Evolutionary conservation across 2,113 vertebrate species (phyloP), one percentile per base, ranked within the genome.

Genomic region (Ciconia maguari): DNA sequence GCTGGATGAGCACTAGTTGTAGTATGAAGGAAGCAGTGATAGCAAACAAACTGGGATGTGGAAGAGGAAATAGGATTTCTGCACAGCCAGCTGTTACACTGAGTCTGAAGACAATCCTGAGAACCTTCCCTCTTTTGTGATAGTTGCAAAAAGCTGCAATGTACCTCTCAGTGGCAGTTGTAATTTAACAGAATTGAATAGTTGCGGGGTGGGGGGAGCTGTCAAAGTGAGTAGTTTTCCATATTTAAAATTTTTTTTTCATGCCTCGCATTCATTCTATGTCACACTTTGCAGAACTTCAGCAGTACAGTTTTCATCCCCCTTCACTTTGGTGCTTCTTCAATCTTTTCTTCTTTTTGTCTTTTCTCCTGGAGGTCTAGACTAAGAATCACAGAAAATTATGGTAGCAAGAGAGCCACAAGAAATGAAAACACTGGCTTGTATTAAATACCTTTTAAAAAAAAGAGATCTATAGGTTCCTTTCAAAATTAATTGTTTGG

Each of bases 201-300:
- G 30, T 44, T 70, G 9, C 1, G 17, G 9, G 18, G 44, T 0
- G 2, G 11, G 18, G 15, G 16, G 5, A 14, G 9, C 9, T 74
- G 20, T 54, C 17, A 20, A 70, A 65, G 9, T 20, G 19, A 66
- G 9, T 49, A 66, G 9, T 49, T 90, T 84, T 76, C 20, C 8
- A 6, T 58, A 38, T 44, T 25, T 75, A 82, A 32, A 69, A 17
- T 15, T 20, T 36, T 74, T 48, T 20, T 19, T 19, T 16, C 29
- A 27, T 64, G 18, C 2, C 10, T 81, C 6, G 0, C 22, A 54
- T 48, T 54, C 9, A 30, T 80, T 83, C 29, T 64, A 2, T 21
- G 11, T 69, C 32, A 78, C 72, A 74, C 1, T 62, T 80, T 74
- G 13, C 30, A 72, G 42, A 68, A 68, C 24, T 17, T 72, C 20